Percentiles rank a stretch among this genome's conserved stretches.
Conservation (phyloP, 2,888 invertebrate genomes). For the Polylopha cassiicola region DNA sequence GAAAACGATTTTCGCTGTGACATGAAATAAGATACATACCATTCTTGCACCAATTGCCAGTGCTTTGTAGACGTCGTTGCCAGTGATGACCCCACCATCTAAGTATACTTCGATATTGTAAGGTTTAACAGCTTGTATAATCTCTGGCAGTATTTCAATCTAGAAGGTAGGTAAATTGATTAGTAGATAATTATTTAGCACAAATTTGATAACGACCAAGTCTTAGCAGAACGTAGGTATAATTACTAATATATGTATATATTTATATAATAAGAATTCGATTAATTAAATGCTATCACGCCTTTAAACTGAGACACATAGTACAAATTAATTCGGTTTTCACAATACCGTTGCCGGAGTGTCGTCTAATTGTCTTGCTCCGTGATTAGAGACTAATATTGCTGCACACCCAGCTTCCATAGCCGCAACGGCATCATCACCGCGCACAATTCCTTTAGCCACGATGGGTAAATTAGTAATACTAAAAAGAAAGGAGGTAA, state of each 20-base stretch:
- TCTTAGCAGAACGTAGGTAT: no score
- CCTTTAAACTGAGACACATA: no score
- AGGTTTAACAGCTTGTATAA: constrained; percentile 82
- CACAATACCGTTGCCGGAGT: constrained; percentile 90
- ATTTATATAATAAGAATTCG: no score
- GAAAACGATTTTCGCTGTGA: constrained; percentile 3
- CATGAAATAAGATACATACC: constrained; percentile 77
- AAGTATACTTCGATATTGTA: constrained; percentile 86
- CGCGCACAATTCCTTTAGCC: constrained; percentile 90
- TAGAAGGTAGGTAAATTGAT: constrained; percentile 39
- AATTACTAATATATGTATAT: no score
- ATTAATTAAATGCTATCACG: no score
- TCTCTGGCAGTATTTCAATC: constrained; percentile 90
- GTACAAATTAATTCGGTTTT: no score
- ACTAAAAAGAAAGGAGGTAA: constrained; percentile 48
- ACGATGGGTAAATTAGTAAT: constrained; percentile 88
- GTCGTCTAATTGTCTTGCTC: constrained; percentile 92
- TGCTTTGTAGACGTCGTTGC: constrained; percentile 93
- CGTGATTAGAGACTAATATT: constrained; percentile 95
- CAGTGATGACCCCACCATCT: constrained; percentile 91
- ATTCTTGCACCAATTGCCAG: constrained; percentile 92
- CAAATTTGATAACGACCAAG: no score
- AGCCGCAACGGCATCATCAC: constrained; percentile 89
- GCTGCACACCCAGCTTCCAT: constrained; percentile 85
- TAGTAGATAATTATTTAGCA: not conserved